Evolutionary conservation across 2,113 vertebrate species (phyloP).

Genomic region (Notarius lentiginosus): DNA sequence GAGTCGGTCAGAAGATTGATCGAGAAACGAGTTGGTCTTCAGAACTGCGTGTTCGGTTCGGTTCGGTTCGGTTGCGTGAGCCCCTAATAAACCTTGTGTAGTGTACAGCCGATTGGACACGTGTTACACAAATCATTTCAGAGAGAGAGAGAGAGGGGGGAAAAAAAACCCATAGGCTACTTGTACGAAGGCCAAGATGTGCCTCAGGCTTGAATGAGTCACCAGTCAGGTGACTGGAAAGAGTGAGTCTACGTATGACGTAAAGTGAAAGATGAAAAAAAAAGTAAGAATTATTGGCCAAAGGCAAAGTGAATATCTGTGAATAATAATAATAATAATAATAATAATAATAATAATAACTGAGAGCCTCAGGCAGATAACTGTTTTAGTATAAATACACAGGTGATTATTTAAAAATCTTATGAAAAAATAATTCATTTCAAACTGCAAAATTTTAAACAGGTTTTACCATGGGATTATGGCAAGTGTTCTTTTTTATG

Average conservation of each 20-base stretch:
- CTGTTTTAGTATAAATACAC: too few species aligned
- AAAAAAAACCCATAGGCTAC: not conserved
- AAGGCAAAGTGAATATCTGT: too few species aligned
- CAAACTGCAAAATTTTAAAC: too few species aligned
- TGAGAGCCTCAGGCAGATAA: too few species aligned
- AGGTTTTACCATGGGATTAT: too few species aligned
- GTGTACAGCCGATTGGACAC: not conserved
- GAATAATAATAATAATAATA: too few species aligned
- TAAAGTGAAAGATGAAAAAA: not conserved
- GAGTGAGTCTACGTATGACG: constrained; percentile 3
- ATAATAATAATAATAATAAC: too few species aligned
- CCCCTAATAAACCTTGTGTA: not conserved
- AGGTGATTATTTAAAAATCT: too few species aligned
- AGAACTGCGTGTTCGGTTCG: not conserved
- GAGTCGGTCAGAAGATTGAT: not conserved
- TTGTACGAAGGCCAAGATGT: not conserved
- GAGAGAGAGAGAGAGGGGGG: not conserved
- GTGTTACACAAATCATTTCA: not conserved
- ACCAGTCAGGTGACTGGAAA: constrained; percentile 27
- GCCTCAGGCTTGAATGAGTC: constrained; percentile 12
- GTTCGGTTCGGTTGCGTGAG: not conserved
- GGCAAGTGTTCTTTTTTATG: too few species aligned
- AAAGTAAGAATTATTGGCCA: too few species aligned
- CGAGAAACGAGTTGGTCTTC: not conserved
- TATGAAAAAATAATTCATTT: too few species aligned